These are phyloP conservation scores for Accipiter cooperii DNA, from an alignment of 2,113 vertebrate species.

Conservation along the genomic window DNA sequence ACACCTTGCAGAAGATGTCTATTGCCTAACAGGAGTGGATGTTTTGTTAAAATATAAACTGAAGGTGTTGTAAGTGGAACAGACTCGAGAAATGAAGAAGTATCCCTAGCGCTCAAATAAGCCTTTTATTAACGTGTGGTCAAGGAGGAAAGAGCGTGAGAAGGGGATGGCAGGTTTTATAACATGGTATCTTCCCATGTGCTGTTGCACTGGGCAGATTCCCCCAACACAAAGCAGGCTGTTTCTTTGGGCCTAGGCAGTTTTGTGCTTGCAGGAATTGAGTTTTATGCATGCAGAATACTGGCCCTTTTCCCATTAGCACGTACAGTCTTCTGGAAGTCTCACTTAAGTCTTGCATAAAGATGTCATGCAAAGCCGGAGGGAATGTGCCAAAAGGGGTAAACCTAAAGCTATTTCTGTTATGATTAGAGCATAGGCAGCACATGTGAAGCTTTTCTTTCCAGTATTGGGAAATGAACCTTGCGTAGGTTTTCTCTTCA, in stretches of 20 bases:
- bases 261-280: background rate
- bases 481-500: background rate
- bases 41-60: background rate
- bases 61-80: background rate
- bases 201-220: background rate
- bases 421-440: background rate
- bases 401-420: background rate
- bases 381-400: background rate
- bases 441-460: no score
- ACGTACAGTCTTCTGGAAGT: background rate
- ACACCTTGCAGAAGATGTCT: background rate
- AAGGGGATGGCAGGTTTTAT: background rate
- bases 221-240: fast-evolving
- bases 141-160: background rate
- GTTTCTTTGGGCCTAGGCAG: background rate
- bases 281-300: fast-evolving
- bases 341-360: background rate
- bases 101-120: background rate
- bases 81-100: background rate
- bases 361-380: background rate
- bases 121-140: background rate
- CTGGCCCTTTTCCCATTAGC: background rate
- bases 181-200: fast-evolving
- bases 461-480: background rate
- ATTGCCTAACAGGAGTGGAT: background rate